Evolutionary conservation across 2,113 vertebrate species (phyloP).

Genomic region (Dasyurus viverrinus): DNA sequence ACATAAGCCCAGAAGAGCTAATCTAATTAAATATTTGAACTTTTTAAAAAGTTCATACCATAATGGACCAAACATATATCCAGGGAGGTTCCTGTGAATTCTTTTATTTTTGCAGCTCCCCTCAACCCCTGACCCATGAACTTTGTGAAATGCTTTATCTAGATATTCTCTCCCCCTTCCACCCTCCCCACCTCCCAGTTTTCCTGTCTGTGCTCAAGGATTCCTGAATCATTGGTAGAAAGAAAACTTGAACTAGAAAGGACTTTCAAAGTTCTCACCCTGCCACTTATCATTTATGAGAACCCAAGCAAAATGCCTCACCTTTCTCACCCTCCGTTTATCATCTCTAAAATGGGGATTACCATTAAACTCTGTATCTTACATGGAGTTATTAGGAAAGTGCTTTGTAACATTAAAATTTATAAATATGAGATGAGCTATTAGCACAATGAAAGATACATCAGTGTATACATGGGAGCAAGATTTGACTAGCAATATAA

Average conservation of each 20-base stretch:
- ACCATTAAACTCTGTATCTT: neutral
- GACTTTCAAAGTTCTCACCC: neutral
- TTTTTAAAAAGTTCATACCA: neutral
- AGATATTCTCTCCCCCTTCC: neutral
- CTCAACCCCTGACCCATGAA: neutral
- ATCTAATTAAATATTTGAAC: conserved; percentile 3
- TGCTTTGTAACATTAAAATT: neutral
- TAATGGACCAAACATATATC: neutral
- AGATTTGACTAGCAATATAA: neutral
- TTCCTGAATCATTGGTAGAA: neutral
- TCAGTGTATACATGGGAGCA: neutral
- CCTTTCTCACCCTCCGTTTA: neutral
- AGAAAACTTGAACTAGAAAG: neutral
- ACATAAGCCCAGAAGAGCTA: neutral
- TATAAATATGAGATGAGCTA: neutral
- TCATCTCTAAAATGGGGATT: neutral
- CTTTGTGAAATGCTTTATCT: neutral
- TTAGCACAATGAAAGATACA: neutral
- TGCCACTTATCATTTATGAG: neutral
- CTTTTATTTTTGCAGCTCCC: neutral
- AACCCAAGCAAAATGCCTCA: neutral
- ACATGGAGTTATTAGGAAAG: neutral
- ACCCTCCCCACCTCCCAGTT: neutral
- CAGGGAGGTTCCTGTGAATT: neutral
- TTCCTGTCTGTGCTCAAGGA: neutral